Evolutionary conservation across 30 jellyfish, hydroid and myxozoan species (phyloP).

Genomic region (Chrysaora quinquecirrha): DNA sequence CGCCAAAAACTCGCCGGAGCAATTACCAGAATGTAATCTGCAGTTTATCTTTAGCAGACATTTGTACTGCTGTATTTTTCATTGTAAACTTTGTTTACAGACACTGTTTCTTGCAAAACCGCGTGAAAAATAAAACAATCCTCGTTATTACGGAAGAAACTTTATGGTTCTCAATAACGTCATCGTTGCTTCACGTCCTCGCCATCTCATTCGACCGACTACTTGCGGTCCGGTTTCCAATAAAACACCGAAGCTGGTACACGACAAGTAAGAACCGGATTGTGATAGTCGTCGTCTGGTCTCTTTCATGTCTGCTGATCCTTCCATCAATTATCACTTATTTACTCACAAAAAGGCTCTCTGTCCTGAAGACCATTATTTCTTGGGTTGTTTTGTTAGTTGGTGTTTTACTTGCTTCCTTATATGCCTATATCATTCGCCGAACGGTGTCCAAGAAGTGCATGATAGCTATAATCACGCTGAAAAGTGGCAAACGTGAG

Average conservation of each 20-base stretch:
- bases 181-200: constrained; percentile 69
- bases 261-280: constrained; percentile 28
- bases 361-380: background rate
- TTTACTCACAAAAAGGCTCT: background rate
- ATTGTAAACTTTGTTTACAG: background rate
- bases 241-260: constrained; percentile 72
- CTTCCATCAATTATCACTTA: constrained; percentile 18
- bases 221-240: constrained; percentile 61
- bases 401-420: constrained; percentile 40
- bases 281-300: constrained; percentile 40
- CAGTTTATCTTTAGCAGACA: constrained; percentile 58
- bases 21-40: constrained; percentile 48
- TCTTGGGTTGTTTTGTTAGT: constrained; percentile 37
- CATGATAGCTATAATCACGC: constrained; percentile 49
- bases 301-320: constrained; percentile 31
- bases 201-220: constrained; percentile 66
- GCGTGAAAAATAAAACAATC: background rate
- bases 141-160: constrained; percentile 19
- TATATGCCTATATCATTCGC: constrained; percentile 65
- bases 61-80: constrained; percentile 30
- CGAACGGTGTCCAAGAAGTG: constrained; percentile 68
- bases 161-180: constrained; percentile 58
- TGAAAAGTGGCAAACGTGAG: constrained; percentile 65
- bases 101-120: background rate
- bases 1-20: constrained; percentile 36